A percentile compares a stretch with the other conserved stretches of the same genome.
phyloP scores from a whole-genome alignment of 37 sponge, comb jelly and placozoan species.

The Cliona cf. orientalis region DNA sequence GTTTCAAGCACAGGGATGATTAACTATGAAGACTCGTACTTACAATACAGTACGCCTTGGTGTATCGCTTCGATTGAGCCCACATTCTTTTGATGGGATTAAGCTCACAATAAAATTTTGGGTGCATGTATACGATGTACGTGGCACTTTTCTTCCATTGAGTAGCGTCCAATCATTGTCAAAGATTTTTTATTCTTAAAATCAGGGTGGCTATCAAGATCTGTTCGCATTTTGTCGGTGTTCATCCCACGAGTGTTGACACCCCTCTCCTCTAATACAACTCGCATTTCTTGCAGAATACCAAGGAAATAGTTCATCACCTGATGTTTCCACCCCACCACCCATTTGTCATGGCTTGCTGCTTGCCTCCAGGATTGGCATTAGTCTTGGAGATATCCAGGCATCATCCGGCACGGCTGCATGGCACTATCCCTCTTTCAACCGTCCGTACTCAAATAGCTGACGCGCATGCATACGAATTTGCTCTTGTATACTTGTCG shows the following conservation, averaged over 20 bases:
- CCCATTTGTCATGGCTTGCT: constrained; percentile 36
- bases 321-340: constrained; percentile 10
- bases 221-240: constrained; percentile 25
- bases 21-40: constrained; percentile 14
- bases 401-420: constrained; percentile 57
- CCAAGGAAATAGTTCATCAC: constrained; percentile 13
- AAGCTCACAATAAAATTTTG: constrained; percentile 43
- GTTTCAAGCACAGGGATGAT: constrained; percentile 40
- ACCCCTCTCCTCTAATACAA: constrained; percentile 12
- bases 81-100: constrained; percentile 50
- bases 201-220: constrained; percentile 19
- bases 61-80: constrained; percentile 42
- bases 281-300: background rate
- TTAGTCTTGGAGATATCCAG: constrained; percentile 35
- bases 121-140: constrained; percentile 33
- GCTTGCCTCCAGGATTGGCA: constrained; percentile 41
- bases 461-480: background rate
- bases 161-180: constrained; percentile 13
- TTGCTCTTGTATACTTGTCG: background rate
- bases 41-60: constrained; percentile 30
- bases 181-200: constrained; percentile 32
- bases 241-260: constrained; percentile 33
- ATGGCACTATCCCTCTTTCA: constrained; percentile 36
- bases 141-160: constrained; percentile 28
- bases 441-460: constrained; percentile 6